Percentiles rank a stretch among this genome's conserved stretches.
phyloP scores from a whole-genome alignment of 2,113 vertebrate species.

The Gymnobelideus leadbeateri region DNA sequence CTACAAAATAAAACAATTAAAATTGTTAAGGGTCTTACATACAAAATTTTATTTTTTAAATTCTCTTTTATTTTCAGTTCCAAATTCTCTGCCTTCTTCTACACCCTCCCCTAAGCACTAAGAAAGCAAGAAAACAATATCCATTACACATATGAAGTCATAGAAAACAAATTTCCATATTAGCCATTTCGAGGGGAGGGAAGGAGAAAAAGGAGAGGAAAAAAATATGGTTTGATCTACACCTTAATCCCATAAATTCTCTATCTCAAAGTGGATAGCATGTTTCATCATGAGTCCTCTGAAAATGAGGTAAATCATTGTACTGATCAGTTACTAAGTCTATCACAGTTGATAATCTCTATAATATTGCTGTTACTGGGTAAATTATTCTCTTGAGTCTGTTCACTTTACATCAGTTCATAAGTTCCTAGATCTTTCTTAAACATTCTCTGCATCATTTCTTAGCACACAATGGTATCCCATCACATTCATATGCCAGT shows the following conservation, averaged over 20 bases:
- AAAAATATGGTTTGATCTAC: neutral
- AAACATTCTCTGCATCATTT: neutral
- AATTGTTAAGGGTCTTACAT: constrained; percentile 50
- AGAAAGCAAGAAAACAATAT: neutral
- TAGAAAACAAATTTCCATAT: neutral
- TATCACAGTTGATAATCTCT: neutral
- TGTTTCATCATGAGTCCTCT: neutral
- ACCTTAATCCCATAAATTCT: neutral
- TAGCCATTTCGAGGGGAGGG: neutral
- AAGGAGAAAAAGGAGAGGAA: neutral
- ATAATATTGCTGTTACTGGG: neutral
- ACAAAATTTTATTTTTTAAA: constrained; percentile 11
- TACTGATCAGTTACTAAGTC: neutral
- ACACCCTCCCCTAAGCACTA: neutral
- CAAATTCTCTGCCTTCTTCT: neutral
- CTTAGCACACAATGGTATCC: neutral
- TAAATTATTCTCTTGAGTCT: neutral
- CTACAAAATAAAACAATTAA: constrained; percentile 84
- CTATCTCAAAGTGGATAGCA: neutral
- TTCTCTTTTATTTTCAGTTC: neutral
- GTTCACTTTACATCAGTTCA: neutral
- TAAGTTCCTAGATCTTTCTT: neutral
- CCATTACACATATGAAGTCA: neutral
- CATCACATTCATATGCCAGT: neutral
- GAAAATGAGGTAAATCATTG: neutral